Base-by-base conservation (phyloP, 2,797 vertebrate genomes). In the Ceryle rudis region DNA sequence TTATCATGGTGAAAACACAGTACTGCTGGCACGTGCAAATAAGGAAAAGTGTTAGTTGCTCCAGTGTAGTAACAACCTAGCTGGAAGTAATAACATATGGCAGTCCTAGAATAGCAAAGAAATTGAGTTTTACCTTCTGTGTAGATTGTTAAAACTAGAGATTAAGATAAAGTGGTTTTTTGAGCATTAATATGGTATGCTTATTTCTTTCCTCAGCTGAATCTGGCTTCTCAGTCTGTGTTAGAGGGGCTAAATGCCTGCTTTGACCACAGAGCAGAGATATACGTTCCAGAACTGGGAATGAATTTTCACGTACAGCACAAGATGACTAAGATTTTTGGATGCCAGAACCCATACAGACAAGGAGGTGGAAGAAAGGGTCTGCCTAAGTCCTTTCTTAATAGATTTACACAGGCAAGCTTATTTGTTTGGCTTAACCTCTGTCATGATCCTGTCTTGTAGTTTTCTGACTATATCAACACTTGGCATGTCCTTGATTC, bases 301-400 rank as follows among this genome's bases (percentile, higher is more conserved):
- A 98, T 99, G 98, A 99, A 96, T 93, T 99, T 99, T 97, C 98
- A 98, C 11, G 99, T 99, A n/a, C 99, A 99, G 74, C 99, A 99
- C 12, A 97, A 99, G 89, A 99, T 97, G 64, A 99, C 99, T 2
- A 99, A 99, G 98, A 99, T 99, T 96, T 99, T 99, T 87, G 99
- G 99, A 80, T 99, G 99, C 94, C 99, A 99, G 88, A 99, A 99
- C 97, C 99, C 99, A 0, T 99, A 99, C 94, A 99, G 98, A 74
- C 99, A 99, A 98, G 99, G 99, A 64, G 99, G 99, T 2, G 99
- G 99, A 26, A 99, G 99, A 54, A 99, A 99, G 87, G 99, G 99
- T 33, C 98, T 99, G 11, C 99, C 99, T 23, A 99, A 98, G 81
- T 99, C 99, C 88, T 99, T 99, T 97, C 99, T 99, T 79, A 99